Percentiles rank a stretch among this genome's conserved stretches.
Conservation (phyloP, 2,888 invertebrate genomes). For the Diarsia dahlii region DNA sequence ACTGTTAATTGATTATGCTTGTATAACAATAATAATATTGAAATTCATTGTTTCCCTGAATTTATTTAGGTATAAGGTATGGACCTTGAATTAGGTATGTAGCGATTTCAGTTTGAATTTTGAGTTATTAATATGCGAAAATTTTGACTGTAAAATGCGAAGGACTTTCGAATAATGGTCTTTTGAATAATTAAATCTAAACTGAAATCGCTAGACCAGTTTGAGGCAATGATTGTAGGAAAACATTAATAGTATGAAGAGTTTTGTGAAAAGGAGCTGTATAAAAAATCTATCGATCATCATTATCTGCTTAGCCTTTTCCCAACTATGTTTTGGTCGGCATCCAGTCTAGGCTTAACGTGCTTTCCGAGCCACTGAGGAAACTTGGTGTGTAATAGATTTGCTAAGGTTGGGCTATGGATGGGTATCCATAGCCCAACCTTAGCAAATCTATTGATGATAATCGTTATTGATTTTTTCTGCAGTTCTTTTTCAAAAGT, state of each 20-base stretch:
- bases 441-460: not conserved
- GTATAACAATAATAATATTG: conserved; percentile 48
- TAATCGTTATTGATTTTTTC: not conserved
- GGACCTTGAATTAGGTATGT: not conserved
- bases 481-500: conserved; percentile 28
- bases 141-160: not conserved
- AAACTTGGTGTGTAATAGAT: too few relatives aligned
- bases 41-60: conserved; percentile 52
- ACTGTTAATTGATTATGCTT: conserved; percentile 63
- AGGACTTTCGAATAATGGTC: not conserved
- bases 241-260: conserved; percentile 5
- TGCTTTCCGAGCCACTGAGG: too few relatives aligned
- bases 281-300: not conserved
- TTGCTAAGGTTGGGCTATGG: too few relatives aligned
- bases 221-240: conserved; percentile 12
- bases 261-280: conserved; percentile 11
- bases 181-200: not conserved
- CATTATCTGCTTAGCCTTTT: too few relatives aligned
- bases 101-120: conserved; percentile 15
- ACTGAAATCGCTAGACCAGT: conserved; percentile 18
- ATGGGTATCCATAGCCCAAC: too few relatives aligned
- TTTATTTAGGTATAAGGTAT: conserved; percentile 36
- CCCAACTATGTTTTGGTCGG: too few relatives aligned
- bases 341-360: too few relatives aligned
- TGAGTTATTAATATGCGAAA: not conserved